phyloP scores from a whole-genome alignment of 1,140 invertebrate genomes.

The Scaptomyza graminum region DNA sequence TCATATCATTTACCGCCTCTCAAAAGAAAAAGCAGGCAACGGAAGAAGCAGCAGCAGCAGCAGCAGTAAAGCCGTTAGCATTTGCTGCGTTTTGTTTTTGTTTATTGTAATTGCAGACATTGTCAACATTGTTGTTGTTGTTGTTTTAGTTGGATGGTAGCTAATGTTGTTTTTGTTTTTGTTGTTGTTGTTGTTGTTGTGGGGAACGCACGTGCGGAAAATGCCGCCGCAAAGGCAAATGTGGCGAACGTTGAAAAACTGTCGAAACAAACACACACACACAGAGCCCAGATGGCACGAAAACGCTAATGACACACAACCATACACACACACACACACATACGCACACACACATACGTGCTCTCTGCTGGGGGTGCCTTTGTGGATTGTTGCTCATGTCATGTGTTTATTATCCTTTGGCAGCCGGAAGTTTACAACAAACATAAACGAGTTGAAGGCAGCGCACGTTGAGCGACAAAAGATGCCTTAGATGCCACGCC shows the following conservation, averaged over 20 bases:
- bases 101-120: constrained; percentile 52
- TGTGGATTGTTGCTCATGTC: constrained; percentile 24
- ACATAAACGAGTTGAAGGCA: constrained; percentile 28
- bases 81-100: constrained; percentile 51
- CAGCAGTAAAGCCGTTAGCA: constrained; percentile 35
- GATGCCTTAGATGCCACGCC: constrained; percentile 35
- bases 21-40: not conserved
- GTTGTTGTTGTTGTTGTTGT: constrained; percentile 16
- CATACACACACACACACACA: constrained; percentile 34
- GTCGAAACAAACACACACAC: constrained; percentile 41
- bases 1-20: too few relatives aligned
- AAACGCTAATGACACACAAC: constrained; percentile 54
- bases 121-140: constrained; percentile 38
- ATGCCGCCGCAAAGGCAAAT: constrained; percentile 36
- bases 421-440: constrained; percentile 56
- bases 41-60: constrained; percentile 12
- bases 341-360: constrained; percentile 3
- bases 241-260: constrained; percentile 36
- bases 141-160: constrained; percentile 1
- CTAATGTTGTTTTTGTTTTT: constrained; percentile 10
- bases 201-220: constrained; percentile 47
- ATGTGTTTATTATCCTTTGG: constrained; percentile 58
- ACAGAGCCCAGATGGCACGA: constrained; percentile 52
- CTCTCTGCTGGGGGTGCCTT: constrained; percentile 31
- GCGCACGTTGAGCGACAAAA: constrained; percentile 39